Base-by-base conservation (phyloP, 2,113 vertebrate genomes). In the Tor tambroides region DNA sequence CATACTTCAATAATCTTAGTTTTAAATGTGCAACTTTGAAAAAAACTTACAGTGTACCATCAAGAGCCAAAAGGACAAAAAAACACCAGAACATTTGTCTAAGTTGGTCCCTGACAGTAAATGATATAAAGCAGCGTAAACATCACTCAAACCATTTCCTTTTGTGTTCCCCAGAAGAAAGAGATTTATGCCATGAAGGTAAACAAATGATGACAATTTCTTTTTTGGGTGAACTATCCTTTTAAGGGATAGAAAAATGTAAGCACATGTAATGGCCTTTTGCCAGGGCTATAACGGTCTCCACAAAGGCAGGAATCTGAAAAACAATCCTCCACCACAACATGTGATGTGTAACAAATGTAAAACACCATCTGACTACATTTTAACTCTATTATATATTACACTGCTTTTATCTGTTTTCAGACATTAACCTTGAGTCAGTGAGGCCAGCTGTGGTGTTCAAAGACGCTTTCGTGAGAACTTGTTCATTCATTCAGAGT, bases 261-360 rank as follows among this genome's bases (percentile, higher is more conserved):
- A 38, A 26, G 38, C 32, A n/a, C 72, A 26, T 38, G 74, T 30
- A 75, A 65, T 43, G 74, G 75, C n/a, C 7, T 54, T 5, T 49
- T 67, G 59, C 32, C 75, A 54, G 43, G 43, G 21, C 74, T 79
- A 63, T 78, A 85, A 77, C 26, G 2, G 61, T 76, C 71, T 43
- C 56, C n/a, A 61, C 14, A 43, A 76, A 61, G 38, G 51, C 54
- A 61, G 54, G 72, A 41, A 43, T 67, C 23, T 46, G 80, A 82
- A 65, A 82, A 82, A 65, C 38, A 76, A 76, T 43, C n/a, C 23
- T 46, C 5, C 23, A 75, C 72, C 72, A 15, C 72, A 75, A 75
- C 41, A 76, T 76, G 72, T 49, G 23, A 76, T 46, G 72, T 49
- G 72, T 26, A 76, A 28, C n/a, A 46, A 23, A 76, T 76, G 74